phyloP scores from a whole-genome alignment of 2,888 invertebrate species.

The Mayetiola destructor region DNA sequence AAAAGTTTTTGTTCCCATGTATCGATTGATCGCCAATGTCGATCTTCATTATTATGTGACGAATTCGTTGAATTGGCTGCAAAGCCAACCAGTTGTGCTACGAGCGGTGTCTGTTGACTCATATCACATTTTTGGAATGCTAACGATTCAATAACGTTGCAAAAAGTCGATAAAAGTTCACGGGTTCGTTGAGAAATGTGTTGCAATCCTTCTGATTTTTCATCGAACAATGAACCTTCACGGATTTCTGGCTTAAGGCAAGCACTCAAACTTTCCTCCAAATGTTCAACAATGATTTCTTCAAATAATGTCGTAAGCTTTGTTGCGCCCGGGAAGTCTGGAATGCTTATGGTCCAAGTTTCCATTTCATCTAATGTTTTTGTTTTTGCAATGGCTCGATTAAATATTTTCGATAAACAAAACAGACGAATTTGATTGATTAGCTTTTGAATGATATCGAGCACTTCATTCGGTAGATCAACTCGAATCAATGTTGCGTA shows the following conservation, averaged over 20 bases:
- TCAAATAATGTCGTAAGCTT: conserved; percentile 62
- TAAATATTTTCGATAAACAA: conserved; percentile 71
- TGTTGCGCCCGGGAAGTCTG: conserved; percentile 74
- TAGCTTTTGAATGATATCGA: conserved; percentile 69
- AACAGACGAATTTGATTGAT: conserved; percentile 77
- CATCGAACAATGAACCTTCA: conserved; percentile 38
- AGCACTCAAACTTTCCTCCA: conserved; percentile 53
- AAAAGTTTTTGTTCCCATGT: conserved; percentile 69
- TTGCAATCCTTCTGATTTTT: conserved; percentile 33
- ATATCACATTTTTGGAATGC: conserved; percentile 55
- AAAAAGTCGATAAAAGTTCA: conserved; percentile 46
- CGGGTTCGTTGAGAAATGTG: conserved; percentile 38
- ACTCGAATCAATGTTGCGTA: conserved; percentile 67
- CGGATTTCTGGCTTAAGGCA: conserved; percentile 55
- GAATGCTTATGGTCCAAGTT: conserved; percentile 66
- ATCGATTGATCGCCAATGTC: conserved; percentile 27
- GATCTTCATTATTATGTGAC: conserved; percentile 22
- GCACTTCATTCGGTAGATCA: conserved; percentile 76
- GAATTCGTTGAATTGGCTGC: conserved; percentile 20
- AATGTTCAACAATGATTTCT: conserved; percentile 53
- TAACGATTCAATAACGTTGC: conserved; percentile 54
- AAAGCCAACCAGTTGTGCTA: conserved; percentile 50
- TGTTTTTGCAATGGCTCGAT: conserved; percentile 67
- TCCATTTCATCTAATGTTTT: conserved; percentile 57
- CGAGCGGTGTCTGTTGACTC: conserved; percentile 38